These are phyloP conservation scores for Drosophila kuntzei DNA, from an alignment of 2,888 invertebrate species.

Conservation along the genomic window DNA sequence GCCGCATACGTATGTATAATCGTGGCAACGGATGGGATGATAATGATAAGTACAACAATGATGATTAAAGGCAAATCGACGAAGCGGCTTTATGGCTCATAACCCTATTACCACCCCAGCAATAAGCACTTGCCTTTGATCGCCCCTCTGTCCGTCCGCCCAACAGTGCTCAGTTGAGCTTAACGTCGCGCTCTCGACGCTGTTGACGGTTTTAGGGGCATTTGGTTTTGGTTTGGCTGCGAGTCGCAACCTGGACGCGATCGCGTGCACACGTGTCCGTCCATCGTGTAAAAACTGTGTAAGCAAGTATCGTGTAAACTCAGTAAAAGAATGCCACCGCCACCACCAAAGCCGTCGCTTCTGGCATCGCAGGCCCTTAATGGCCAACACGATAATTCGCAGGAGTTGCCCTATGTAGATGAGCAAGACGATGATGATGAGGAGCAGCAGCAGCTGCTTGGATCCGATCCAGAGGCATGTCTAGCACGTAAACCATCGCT, in stretches of 20 bases:
- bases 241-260: conserved; percentile 57
- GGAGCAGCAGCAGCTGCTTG: conserved; percentile 4
- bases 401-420: conserved; percentile 63
- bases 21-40: conserved; percentile 48
- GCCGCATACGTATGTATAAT: conserved; percentile 48
- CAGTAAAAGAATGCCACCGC: conserved; percentile 31
- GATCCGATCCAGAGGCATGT: background rate
- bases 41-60: conserved; percentile 35
- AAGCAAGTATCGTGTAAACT: background rate
- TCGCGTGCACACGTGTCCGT: conserved; percentile 45
- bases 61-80: conserved; percentile 50
- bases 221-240: conserved; percentile 17
- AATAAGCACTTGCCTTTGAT: background rate
- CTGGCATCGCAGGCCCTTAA: conserved; percentile 61
- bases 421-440: conserved; percentile 18
- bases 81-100: conserved; percentile 39
- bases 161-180: conserved; percentile 35
- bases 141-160: background rate
- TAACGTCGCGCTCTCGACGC: conserved; percentile 28
- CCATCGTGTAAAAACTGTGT: conserved; percentile 1
- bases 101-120: conserved; percentile 14
- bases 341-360: conserved; percentile 12
- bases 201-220: conserved; percentile 28
- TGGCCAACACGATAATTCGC: conserved; percentile 24
- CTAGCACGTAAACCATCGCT: conserved; percentile 41